Base-by-base conservation (phyloP, 2,888 invertebrate genomes). In the Tiliacea aurago region DNA sequence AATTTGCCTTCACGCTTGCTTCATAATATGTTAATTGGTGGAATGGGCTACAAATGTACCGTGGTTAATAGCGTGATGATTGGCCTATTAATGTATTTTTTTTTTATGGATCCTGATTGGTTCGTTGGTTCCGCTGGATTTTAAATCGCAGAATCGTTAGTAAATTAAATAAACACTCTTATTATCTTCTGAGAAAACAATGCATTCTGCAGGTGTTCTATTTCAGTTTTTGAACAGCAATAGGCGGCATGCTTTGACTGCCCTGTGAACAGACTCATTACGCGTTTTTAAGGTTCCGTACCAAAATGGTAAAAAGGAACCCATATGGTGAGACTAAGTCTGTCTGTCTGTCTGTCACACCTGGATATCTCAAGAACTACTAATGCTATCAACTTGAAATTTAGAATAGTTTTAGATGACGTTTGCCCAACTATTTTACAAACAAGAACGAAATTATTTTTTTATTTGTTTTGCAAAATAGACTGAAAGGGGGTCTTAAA, bases 1-100 rank as follows among this genome's bases (percentile, higher is more conserved):
- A 80, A 83, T 85, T 80, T 70, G 15, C 51, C 76, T 86, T 86
- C 76, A 81, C 86, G 84, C 79, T 68, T 73, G 73, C 70, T 75
- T 71, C 62, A 55, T 75, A 66, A 72, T 77, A 45, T 45, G 72
- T 55, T 80, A 83, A 86, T 81, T 74, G 76, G 41, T 53, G 63
- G 28, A 70, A 43, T 72, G 73, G 74, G 76, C 64, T 78, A 66
- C 73, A 69, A 73, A 79, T 64, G 65, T 69, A 43, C 67, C 73
- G 47, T 71, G 64, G 47, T 65, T 76, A 80, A 84, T 74, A 72
- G 65, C 65, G 62, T 56, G 65, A 72, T 78, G 61, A 83, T 80
- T 78, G 78, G 59, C 18, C 67, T 43, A 75, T 83, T 61, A 74
- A 69, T 71, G 61, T 47, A 33, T 59, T 65, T 53, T 51, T 84